phyloP scores from a whole-genome alignment of 2,888 invertebrate species.

The Epsilonema sp. region DNA sequence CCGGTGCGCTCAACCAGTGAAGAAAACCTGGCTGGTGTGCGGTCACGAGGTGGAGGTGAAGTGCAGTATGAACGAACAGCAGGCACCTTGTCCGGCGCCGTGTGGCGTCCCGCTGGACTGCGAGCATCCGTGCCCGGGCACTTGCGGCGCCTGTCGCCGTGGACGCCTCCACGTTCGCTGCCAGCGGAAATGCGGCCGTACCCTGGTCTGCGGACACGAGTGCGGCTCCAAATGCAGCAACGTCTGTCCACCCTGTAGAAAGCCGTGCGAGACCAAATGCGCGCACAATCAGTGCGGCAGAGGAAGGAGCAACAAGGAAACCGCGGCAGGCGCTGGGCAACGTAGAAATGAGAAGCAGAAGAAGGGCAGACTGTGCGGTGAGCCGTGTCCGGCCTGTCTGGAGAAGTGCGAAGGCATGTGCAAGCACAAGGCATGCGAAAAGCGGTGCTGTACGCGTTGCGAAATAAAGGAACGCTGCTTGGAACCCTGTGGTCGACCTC shows the following conservation, averaged over 20 bases:
- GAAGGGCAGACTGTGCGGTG: constrained; percentile 15
- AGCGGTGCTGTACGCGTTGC: constrained; percentile 25
- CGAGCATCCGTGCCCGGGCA: constrained; percentile 25
- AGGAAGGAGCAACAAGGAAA: too few relatives aligned
- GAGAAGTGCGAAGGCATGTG: constrained; percentile 28
- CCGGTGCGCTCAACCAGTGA: constrained; percentile 6
- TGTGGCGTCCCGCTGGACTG: constrained; percentile 19
- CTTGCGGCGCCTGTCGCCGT: constrained; percentile 27
- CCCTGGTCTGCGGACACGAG: constrained; percentile 43
- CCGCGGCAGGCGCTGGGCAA: too few relatives aligned
- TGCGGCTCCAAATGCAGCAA: constrained; percentile 21
- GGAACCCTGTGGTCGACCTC: constrained; percentile 28
- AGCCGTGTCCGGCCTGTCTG: constrained; percentile 27
- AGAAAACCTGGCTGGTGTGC: constrained; percentile 9
- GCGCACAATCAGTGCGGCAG: constrained; percentile 36
- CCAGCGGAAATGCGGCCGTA: constrained; percentile 38
- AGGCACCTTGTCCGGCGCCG: constrained; percentile 13
- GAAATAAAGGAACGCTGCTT: constrained; percentile 19
- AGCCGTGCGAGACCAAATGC: constrained; percentile 35
- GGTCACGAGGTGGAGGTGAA: constrained; percentile 10
- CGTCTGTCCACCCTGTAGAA: constrained; percentile 28
- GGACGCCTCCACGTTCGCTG: constrained; percentile 44
- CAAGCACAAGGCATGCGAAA: constrained; percentile 29
- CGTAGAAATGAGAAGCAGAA: not conserved
- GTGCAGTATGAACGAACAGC: constrained; percentile 8